Evolutionary conservation across 64 coral and sea anemone genomes (phyloP), one percentile per base, ranked within the genome.

Genomic region (Actinia tenebrosa): DNA sequence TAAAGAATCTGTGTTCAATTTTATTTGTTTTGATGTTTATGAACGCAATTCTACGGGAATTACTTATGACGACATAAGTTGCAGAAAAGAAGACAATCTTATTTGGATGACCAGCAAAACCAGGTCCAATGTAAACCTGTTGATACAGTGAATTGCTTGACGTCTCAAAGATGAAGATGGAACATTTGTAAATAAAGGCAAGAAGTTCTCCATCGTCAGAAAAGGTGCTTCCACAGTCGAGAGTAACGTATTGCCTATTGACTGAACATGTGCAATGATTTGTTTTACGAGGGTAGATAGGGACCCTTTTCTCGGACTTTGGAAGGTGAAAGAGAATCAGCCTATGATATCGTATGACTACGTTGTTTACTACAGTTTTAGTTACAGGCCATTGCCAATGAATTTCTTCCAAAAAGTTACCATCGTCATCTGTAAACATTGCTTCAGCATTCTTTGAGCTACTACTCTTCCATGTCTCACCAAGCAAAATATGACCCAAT

Each of bases 171-270:
- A 72, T 30, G 20, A 72, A 72, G 20, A 72, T 72, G 10, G 7
- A 72, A 3, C 14, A 10, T 11, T 14, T 7, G 11, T 72, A 72
- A 53, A 11, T 5, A 16, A 16, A 81, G 5, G 44, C 79, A 6
- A 81, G 50, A 4, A 81, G 79, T 11, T 18, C 19, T 81, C 79
- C 79, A 53, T 81, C 79, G 18, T 81, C 14, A 52, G 79, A 81
- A 23, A 81, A 81, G 4, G 22, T 45, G 53, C 44, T 20, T 44
- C 9, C 45, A 2, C 15, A 18, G 42, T 42, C 77, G 11, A 15
- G 9, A 5, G 37, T 0, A 16, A 15, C 3, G 1, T 2, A 1
- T 18, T 80, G 43, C 7, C 5, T 1, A 18, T 52, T 17, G 2
- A 44, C 6, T 17, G 18, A 80, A 8, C 45, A 81, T 18, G 6